Conservation (phyloP, 2,888 invertebrate genomes). For the Myathropa florea region DNA sequence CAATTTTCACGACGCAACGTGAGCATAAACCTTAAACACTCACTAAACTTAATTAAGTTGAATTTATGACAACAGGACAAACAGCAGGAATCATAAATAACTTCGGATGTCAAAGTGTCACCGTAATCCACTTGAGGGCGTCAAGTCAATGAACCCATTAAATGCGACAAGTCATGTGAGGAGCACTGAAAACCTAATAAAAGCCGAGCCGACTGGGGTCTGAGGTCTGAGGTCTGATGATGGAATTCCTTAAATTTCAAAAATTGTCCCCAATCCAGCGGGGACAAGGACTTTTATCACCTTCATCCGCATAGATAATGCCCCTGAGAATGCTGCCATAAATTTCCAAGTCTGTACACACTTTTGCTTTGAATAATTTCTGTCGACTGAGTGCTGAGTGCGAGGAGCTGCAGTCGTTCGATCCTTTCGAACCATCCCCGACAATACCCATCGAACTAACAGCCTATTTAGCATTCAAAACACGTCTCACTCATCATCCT, state of each 20-base stretch:
- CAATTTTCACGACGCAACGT: neutral
- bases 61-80: neutral
- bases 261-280: too few species aligned
- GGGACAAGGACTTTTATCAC: slow-evolving; percentile 2
- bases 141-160: neutral
- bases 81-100: neutral
- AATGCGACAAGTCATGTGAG: neutral
- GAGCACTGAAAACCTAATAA: neutral
- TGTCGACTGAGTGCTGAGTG: neutral
- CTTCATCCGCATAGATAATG: slow-evolving; percentile 32
- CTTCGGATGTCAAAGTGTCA: neutral
- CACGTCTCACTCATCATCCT: slow-evolving; percentile 60
- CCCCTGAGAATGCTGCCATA: slow-evolving; percentile 28
- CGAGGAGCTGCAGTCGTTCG: neutral
- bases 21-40: neutral
- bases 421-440: neutral
- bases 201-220: too few species aligned
- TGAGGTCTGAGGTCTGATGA: too few species aligned
- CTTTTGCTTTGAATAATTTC: slow-evolving; percentile 38
- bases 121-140: neutral
- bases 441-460: neutral
- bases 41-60: neutral
- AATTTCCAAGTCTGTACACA: slow-evolving; percentile 1
- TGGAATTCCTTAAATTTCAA: too few species aligned
- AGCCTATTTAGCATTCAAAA: slow-evolving; percentile 20